Percentiles rank a stretch among this genome's conserved stretches.
These are phyloP conservation scores for Dendrolimus punctatus DNA, from an alignment of 1,140 invertebrate species.

Conservation along the genomic window DNA sequence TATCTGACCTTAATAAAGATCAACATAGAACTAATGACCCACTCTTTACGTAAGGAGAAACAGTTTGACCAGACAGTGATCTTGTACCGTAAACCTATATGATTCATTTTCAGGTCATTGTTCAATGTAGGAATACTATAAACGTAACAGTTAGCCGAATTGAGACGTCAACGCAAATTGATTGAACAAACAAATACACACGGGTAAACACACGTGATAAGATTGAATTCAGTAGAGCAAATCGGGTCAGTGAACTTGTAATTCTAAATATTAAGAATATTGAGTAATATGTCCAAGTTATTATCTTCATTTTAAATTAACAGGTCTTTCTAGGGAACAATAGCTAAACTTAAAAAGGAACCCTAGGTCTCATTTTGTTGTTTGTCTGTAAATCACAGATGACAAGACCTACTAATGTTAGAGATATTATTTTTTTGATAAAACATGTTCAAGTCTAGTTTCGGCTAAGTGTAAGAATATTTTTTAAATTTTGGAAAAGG, in stretches of 20 bases:
- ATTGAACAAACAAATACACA: conserved; percentile 43
- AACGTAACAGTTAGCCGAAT: conserved; percentile 59
- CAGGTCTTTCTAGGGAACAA: too few species aligned
- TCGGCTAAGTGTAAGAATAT: too few species aligned
- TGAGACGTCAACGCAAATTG: conserved; percentile 52
- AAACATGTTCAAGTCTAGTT: too few species aligned
- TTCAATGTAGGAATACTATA: conserved; percentile 30
- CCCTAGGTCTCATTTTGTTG: too few species aligned
- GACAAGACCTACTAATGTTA: too few species aligned
- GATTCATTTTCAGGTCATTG: conserved; percentile 61
- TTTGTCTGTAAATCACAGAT: too few species aligned
- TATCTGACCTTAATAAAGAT: conserved; percentile 8
- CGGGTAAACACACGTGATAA: conserved; percentile 40
- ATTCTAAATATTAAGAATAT: conserved; percentile 14
- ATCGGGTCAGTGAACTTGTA: conserved; percentile 38
- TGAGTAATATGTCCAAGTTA: conserved; percentile 13
- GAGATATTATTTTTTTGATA: too few species aligned
- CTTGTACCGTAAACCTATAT: conserved; percentile 34
- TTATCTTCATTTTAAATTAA: background rate
- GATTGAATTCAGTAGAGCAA: conserved; percentile 36
- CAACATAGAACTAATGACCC: conserved; percentile 37
- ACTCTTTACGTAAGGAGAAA: conserved; percentile 23
- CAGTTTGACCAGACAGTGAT: conserved; percentile 30
- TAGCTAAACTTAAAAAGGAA: too few species aligned
- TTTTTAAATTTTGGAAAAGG: too few species aligned